Evolutionary conservation across 2,113 vertebrate genomes (phyloP).

Genomic region (Procavia capensis): DNA sequence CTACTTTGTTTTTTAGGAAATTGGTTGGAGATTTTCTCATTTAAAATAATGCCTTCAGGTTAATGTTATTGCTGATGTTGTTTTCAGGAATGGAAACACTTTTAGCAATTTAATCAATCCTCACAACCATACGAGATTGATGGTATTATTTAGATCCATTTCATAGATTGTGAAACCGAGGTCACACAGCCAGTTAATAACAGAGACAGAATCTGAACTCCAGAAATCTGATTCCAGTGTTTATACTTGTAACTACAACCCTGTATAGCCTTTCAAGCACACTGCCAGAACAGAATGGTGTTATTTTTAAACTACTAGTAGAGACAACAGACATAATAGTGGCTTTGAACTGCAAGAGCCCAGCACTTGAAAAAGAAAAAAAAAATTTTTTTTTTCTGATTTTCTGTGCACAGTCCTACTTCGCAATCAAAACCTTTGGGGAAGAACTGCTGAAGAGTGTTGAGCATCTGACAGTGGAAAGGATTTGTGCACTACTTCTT

Average conservation of each 20-base stretch:
- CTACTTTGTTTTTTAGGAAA: neutral
- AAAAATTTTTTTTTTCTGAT: neutral
- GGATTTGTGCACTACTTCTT: neutral
- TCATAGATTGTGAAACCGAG: too few species aligned
- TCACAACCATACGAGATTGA: neutral
- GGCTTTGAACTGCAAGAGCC: neutral
- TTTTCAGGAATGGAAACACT: neutral
- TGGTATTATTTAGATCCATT: neutral
- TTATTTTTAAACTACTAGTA: neutral
- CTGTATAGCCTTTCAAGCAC: neutral
- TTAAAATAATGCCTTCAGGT: neutral
- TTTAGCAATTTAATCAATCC: neutral
- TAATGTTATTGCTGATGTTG: neutral
- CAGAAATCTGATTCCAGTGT: neutral
- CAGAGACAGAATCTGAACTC: too few species aligned
- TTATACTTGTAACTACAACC: neutral
- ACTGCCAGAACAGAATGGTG: neutral
- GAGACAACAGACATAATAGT: neutral
- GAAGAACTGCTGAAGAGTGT: neutral
- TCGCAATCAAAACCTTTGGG: neutral
- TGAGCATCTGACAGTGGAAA: neutral
- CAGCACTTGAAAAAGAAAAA: neutral
- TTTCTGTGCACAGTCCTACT: neutral
- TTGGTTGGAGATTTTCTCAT: neutral
- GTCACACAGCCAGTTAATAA: too few species aligned